Percentiles rank a stretch among this genome's conserved stretches.
Evolutionary conservation across 2,888 invertebrate species (phyloP).

Genomic region (Stegophylla sp.): DNA sequence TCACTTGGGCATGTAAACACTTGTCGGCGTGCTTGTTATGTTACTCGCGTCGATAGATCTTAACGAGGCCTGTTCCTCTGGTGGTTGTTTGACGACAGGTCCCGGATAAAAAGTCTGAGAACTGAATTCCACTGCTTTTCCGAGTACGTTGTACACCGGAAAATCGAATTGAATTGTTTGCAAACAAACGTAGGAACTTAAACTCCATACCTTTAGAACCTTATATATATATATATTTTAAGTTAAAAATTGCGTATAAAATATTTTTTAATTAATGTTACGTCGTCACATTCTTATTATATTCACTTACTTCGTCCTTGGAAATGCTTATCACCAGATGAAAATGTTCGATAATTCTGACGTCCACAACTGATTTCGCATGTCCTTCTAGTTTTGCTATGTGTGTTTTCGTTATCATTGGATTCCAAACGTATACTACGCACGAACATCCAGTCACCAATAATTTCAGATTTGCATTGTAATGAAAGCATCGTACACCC

Average conservation of each 20-base stretch:
- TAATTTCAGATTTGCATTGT: conserved; percentile 67
- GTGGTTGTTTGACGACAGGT: conserved; percentile 59
- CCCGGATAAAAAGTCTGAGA: conserved; percentile 60
- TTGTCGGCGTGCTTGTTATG: conserved; percentile 45
- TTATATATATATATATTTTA: conserved; percentile 64
- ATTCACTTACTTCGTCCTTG: conserved; percentile 69
- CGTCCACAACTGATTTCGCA: conserved; percentile 67
- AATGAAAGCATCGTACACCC: conserved; percentile 71
- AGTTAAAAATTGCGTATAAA: neutral
- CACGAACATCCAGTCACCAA: conserved; percentile 70
- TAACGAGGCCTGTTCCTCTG: conserved; percentile 51
- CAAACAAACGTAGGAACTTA: conserved; percentile 69
- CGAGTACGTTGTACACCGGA: conserved; percentile 69
- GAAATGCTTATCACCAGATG: conserved; percentile 69
- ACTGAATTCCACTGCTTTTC: conserved; percentile 63
- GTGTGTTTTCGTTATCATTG: conserved; percentile 65
- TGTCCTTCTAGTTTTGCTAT: conserved; percentile 65
- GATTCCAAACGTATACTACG: conserved; percentile 71
- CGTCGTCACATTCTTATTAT: too few relatives aligned
- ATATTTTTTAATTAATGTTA: neutral
- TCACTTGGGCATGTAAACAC: conserved; percentile 33
- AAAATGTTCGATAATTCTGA: conserved; percentile 67
- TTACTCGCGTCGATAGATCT: conserved; percentile 54
- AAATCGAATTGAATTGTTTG: conserved; percentile 70
- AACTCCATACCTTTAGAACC: conserved; percentile 71